phyloP scores from a whole-genome alignment of 2,888 invertebrate species.

The Drosophila longiperda region DNA sequence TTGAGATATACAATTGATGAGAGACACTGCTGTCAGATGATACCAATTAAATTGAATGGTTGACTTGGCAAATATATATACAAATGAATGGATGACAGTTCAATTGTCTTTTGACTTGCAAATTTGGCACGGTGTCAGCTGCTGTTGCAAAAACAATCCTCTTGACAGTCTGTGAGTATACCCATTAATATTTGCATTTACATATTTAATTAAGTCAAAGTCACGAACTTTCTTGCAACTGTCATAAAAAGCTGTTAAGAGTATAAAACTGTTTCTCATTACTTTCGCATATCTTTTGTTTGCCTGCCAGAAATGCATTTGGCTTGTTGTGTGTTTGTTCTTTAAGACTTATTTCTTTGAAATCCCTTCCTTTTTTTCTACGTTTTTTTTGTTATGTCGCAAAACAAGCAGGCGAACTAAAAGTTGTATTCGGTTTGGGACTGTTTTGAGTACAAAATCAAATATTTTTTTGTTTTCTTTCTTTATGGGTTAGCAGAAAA shows the following conservation, averaged over 20 bases:
- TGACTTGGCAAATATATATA: conserved; percentile 29
- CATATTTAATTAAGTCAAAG: conserved; percentile 68
- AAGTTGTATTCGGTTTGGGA: conserved; percentile 49
- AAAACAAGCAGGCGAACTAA: conserved; percentile 36
- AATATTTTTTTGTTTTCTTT: conserved; percentile 45
- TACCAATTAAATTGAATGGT: conserved; percentile 68
- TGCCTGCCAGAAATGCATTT: conserved; percentile 45
- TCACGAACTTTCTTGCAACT: conserved; percentile 30
- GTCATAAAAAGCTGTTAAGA: conserved; percentile 38
- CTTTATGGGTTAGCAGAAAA: conserved; percentile 50
- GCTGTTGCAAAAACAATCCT: conserved; percentile 24
- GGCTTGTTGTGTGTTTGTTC: conserved; percentile 21
- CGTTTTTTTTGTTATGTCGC: conserved; percentile 36
- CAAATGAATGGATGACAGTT: conserved; percentile 21
- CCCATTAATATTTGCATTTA: conserved; percentile 58
- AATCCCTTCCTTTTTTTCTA: conserved; percentile 26
- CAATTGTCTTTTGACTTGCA: conserved; percentile 26
- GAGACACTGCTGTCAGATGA: conserved; percentile 48
- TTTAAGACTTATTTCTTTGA: conserved; percentile 20
- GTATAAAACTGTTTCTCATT: conserved; percentile 14
- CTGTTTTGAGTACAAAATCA: conserved; percentile 47
- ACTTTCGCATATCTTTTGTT: conserved; percentile 37
- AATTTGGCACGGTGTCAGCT: conserved; percentile 26
- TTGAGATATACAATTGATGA: conserved; percentile 49
- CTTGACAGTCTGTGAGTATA: conserved; percentile 3